These are phyloP conservation scores for Cirrhinus mrigala DNA, from an alignment of 2,797 vertebrate species.

Conservation along the genomic window DNA sequence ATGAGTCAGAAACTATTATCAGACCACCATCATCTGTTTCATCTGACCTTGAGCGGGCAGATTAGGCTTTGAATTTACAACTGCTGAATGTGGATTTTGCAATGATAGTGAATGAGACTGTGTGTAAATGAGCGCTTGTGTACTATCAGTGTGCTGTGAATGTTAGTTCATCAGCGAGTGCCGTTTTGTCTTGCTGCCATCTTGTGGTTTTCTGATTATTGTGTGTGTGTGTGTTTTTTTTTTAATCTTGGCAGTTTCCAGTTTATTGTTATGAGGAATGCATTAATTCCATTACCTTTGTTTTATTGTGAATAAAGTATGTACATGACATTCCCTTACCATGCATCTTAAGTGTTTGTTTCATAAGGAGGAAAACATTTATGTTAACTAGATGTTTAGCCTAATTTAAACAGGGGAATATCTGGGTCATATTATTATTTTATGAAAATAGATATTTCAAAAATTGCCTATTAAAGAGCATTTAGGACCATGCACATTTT, in stretches of 20 bases:
- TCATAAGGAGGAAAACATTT: background rate
- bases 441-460: background rate
- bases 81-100: background rate
- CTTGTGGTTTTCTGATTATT: constrained; percentile 64
- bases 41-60: background rate
- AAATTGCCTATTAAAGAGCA: background rate
- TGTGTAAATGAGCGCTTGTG: constrained; percentile 14
- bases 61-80: too few species aligned
- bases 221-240: background rate
- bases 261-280: constrained; percentile 4
- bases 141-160: constrained; percentile 39
- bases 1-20: constrained; percentile 24
- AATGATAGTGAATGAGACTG: constrained; percentile 10
- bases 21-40: constrained; percentile 41
- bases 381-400: background rate
- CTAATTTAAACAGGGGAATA: background rate
- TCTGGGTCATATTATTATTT: background rate
- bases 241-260: background rate
- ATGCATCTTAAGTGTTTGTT: background rate
- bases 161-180: background rate
- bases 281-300: constrained; percentile 70
- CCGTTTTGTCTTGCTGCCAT: constrained; percentile 1
- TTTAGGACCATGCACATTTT: background rate
- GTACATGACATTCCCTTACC: constrained; percentile 72
- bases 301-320: constrained; percentile 82